Percentiles rank a stretch among this genome's conserved stretches.
phyloP scores from a whole-genome alignment of 2,888 invertebrate genomes.

The Sarcophaga caerulescens region DNA sequence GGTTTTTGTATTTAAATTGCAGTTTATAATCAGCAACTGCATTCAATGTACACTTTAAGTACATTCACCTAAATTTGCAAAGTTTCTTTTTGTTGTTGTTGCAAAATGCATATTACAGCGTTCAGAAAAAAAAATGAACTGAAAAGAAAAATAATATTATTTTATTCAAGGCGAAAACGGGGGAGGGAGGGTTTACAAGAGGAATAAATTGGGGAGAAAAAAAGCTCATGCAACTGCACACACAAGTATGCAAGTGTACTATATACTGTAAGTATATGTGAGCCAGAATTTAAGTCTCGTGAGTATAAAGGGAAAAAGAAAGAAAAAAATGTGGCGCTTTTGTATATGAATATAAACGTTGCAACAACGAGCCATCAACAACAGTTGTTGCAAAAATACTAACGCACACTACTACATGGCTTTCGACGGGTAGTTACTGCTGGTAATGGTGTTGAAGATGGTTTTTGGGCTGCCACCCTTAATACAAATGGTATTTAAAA shows the following conservation, averaged over 20 bases:
- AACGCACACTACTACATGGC: not conserved
- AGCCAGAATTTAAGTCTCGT: slow-evolving; percentile 24
- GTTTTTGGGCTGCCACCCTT: not conserved
- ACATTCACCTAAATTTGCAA: slow-evolving; percentile 64
- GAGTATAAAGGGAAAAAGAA: slow-evolving; percentile 36
- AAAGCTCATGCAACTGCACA: not conserved
- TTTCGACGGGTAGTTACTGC: not conserved
- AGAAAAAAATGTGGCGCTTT: slow-evolving; percentile 50
- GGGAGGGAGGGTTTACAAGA: not conserved
- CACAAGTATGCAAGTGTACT: not conserved
- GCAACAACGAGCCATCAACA: slow-evolving; percentile 62
- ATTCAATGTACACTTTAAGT: slow-evolving; percentile 65
- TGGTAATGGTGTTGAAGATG: not conserved
- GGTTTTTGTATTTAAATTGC: slow-evolving; percentile 41
- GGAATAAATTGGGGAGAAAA: not conserved
- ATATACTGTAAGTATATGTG: not conserved
- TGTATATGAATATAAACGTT: slow-evolving; percentile 24
- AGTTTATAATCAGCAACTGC: slow-evolving; percentile 58
- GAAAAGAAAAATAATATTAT: not conserved
- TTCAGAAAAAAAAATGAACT: not conserved
- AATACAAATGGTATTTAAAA: slow-evolving; percentile 26
- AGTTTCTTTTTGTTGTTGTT: not conserved
- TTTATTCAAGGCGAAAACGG: not conserved
- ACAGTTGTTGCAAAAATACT: slow-evolving; percentile 50
- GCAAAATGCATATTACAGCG: not conserved